phyloP scores from a whole-genome alignment of 2,888 invertebrate species.

The Pterostichus niger region DNA sequence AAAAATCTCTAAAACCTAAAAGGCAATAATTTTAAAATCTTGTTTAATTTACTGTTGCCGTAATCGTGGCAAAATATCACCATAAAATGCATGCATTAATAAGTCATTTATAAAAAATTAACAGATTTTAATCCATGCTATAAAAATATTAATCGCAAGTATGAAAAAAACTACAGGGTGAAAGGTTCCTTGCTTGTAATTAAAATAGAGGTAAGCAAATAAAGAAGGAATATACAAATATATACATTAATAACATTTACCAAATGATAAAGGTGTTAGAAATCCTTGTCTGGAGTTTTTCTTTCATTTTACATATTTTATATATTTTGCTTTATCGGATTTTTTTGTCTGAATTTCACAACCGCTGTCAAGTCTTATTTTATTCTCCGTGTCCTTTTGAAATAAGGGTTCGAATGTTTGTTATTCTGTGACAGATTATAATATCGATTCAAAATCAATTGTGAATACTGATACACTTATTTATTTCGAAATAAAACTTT shows the following conservation, averaged over 20 bases:
- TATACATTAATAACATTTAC: neutral
- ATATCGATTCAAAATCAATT: constrained; percentile 37
- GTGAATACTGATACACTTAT: neutral
- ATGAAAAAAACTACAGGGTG: neutral
- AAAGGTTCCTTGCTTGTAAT: too few relatives aligned
- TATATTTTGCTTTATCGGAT: constrained; percentile 40
- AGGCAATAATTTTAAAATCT: constrained; percentile 41
- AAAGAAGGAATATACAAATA: too few relatives aligned
- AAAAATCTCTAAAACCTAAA: constrained; percentile 35
- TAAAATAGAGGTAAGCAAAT: too few relatives aligned
- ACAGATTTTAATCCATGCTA: neutral
- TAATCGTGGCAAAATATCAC: constrained; percentile 16
- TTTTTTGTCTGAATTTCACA: constrained; percentile 36
- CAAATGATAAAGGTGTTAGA: neutral
- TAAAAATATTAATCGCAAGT: neutral
- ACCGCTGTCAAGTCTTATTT: constrained; percentile 36
- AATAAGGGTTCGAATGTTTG: constrained; percentile 17
- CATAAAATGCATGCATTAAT: constrained; percentile 11
- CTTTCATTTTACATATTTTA: constrained; percentile 32
- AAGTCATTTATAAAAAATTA: neutral
- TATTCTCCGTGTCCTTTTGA: neutral
- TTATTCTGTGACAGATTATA: constrained; percentile 37
- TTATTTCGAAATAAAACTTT: neutral
- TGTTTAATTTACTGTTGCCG: constrained; percentile 16
- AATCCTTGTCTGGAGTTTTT: neutral